Percentiles rank a stretch among this genome's conserved stretches.
Conservation (phyloP, 2,113 vertebrate species). For the Candoia aspera region DNA sequence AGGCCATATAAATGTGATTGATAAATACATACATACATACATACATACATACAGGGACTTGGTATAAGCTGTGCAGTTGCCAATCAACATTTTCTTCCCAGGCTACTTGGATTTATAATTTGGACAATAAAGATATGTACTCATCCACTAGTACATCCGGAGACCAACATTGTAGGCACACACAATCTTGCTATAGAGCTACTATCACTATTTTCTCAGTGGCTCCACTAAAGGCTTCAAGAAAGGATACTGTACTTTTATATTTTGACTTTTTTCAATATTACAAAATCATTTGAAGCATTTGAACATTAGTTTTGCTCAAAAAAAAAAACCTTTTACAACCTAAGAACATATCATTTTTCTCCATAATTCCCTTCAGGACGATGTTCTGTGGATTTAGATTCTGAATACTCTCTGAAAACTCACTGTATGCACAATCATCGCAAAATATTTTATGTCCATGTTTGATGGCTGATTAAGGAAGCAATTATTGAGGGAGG, state of each 20-base stretch:
- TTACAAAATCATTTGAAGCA: neutral
- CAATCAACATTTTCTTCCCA: neutral
- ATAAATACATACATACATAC: too few species aligned
- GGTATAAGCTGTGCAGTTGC: neutral
- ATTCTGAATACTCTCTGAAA: neutral
- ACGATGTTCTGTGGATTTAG: neutral
- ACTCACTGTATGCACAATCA: neutral
- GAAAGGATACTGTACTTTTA: neutral
- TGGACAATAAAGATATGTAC: rapidly evolving
- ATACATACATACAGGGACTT: neutral
- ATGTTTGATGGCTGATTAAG: neutral
- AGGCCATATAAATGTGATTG: too few species aligned
- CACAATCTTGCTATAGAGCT: neutral
- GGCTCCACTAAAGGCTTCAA: neutral
- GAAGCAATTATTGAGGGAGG: neutral
- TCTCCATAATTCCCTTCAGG: neutral
- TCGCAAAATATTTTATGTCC: neutral
- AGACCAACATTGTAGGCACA: neutral
- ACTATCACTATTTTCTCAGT: neutral
- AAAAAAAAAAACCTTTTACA: neutral
- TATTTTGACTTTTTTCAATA: neutral
- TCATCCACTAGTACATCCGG: neutral
- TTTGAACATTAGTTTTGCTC: neutral
- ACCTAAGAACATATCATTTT: neutral
- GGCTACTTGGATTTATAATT: neutral